Evolutionary conservation across 2,113 vertebrate genomes (phyloP).

Genomic region (Machaerirhynchus nigripectus): DNA sequence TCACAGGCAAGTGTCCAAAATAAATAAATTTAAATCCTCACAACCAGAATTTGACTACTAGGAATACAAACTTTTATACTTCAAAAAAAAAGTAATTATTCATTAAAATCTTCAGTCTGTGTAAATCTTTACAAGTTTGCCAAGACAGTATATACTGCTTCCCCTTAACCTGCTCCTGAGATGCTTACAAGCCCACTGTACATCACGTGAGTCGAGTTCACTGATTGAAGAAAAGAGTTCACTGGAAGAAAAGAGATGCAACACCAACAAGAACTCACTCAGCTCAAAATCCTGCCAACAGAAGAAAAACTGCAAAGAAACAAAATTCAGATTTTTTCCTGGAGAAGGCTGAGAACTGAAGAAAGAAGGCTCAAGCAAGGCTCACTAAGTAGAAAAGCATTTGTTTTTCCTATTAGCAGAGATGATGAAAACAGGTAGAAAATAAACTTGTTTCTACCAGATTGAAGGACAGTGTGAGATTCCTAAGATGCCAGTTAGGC

Average conservation of each 20-base stretch:
- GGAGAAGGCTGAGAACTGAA: neutral
- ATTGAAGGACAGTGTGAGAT: neutral
- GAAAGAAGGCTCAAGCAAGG: neutral
- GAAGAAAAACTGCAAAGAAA: neutral
- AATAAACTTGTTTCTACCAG: neutral
- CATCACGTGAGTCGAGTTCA: rapidly evolving
- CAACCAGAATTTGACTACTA: neutral
- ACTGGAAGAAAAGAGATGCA: neutral
- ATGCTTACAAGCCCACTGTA: neutral
- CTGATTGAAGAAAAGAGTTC: too few relatives aligned
- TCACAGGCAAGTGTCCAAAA: neutral
- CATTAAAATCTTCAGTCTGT: neutral
- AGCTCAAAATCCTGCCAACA: neutral
- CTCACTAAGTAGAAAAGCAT: neutral
- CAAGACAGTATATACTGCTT: neutral
- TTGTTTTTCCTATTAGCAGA: neutral
- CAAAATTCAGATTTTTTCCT: neutral
- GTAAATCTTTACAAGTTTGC: neutral
- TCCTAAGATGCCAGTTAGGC: neutral
- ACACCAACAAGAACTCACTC: neutral
- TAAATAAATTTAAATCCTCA: neutral
- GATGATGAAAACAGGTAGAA: neutral
- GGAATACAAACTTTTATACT: neutral
- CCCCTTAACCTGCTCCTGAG: neutral
- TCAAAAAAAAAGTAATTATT: neutral